Evolutionary conservation across 2,113 vertebrate genomes (phyloP), one percentile per base, ranked within the genome.

Genomic region (Chrysemys picta): DNA sequence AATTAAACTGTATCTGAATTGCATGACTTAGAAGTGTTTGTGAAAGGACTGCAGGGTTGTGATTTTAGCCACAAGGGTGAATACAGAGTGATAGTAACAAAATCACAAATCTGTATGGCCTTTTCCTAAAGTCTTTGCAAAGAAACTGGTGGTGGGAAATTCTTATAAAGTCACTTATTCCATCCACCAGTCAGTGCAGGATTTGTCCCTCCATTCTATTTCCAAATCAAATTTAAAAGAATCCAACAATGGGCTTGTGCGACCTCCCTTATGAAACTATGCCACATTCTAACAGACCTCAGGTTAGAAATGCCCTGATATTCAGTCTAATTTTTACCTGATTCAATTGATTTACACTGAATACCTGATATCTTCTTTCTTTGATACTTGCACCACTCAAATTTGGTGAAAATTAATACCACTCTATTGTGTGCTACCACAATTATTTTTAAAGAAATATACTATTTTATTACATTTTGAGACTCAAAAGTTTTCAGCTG

Each of bases 321-420:
- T 38, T 75, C n/a, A 22, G 9, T 52, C 69, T 47, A 1, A 91
- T 89, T 86, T 80, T 82, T 91, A 1, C 49, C 82, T 87, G 76
- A 1, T 49, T 92, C 12, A 2, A 57, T 52, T 82, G 62, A 31
- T 90, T 92, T 89, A 52, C 54, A 38, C 14, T 52, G 57, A 92
- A 90, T 57, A 80, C 56, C 82, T 87, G 91, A 88, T 87, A 86
- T 56, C 42, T n/a, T 85, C 31, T 94, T 75, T 90, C 80, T 62
- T 92, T 84, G 45, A 81, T 95, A 72, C 93, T 93, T 93, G 81
- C 45, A 56, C 13, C 92, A 52, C 89, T 86, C 92, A 65, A 80
- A 76, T 91, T 75, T 89, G 92, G 84, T 94, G 94, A 94, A 93
- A 96, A 95, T 93, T 86, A 89, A 82, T 89, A 89, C 89, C 90